phyloP scores from a whole-genome alignment of 1,140 invertebrate genomes.

The Drosophila kikkawai region DNA sequence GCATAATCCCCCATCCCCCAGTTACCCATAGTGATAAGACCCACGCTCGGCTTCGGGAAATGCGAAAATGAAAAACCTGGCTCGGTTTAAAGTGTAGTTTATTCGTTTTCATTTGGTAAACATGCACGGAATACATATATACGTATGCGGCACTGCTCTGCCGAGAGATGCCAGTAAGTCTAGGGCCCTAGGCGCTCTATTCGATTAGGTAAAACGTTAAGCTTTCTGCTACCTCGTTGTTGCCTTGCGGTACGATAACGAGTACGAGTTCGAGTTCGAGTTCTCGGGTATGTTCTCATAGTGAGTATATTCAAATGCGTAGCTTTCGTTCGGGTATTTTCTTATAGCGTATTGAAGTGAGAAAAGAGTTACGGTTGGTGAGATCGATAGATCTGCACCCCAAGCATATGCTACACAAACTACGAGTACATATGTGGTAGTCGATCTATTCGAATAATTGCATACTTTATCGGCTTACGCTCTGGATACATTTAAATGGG shows the following conservation, averaged over 20 bases:
- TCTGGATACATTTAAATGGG: conserved; percentile 41
- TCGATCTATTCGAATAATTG: conserved; percentile 37
- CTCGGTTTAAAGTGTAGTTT: conserved; percentile 53
- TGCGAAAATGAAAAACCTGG: conserved; percentile 17
- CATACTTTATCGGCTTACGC: conserved; percentile 31
- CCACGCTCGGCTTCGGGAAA: conserved; percentile 3
- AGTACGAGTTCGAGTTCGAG: conserved; percentile 2
- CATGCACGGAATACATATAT: conserved; percentile 66
- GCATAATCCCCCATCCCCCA: conserved; percentile 61
- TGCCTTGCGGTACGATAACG: conserved; percentile 4
- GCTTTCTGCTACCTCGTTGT: conserved; percentile 14
- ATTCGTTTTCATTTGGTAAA: conserved; percentile 68
- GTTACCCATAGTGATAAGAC: conserved; percentile 53
- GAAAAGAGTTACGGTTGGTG: conserved; percentile 36
- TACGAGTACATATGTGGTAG: conserved; percentile 42
- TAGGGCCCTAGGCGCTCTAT: conserved; percentile 51
- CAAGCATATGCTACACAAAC: conserved; percentile 48
- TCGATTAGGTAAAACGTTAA: conserved; percentile 45
- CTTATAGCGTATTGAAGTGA: conserved; percentile 48
- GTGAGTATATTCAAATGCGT: conserved; percentile 47
- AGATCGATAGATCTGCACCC: conserved; percentile 42
- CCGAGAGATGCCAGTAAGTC: conserved; percentile 51
- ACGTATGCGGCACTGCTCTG: conserved; percentile 43
- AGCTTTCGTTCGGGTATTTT: conserved; percentile 34
- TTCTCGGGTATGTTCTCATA: conserved; percentile 31